These are phyloP conservation scores for Allacma fusca DNA, from an alignment of 2,888 invertebrate species.

Conservation along the genomic window DNA sequence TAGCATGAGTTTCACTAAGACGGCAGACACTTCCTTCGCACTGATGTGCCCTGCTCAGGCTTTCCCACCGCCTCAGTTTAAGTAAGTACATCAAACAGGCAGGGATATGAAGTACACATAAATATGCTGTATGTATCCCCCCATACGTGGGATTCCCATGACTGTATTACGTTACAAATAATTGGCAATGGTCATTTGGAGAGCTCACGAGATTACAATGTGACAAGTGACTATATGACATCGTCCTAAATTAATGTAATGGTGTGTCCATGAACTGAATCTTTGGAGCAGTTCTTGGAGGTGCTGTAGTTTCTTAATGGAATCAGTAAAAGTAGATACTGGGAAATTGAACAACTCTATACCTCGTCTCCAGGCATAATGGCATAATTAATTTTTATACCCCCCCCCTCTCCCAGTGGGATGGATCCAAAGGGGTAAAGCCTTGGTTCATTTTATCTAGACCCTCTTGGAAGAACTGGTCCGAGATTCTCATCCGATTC, in stretches of 20 bases:
- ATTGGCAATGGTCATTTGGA: too few species aligned
- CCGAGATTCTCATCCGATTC: constrained; percentile 57
- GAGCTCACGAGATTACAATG: too few species aligned
- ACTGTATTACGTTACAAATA: too few species aligned
- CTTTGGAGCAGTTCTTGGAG: too few species aligned
- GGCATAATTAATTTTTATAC: not conserved
- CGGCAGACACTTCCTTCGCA: constrained; percentile 65
- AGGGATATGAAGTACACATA: not conserved
- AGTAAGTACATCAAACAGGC: constrained; percentile 68
- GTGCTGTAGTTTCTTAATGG: not conserved
- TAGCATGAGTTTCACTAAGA: constrained; percentile 50
- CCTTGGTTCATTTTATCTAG: constrained; percentile 30
- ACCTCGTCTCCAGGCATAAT: not conserved
- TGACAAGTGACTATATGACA: too few species aligned
- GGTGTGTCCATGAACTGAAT: too few species aligned
- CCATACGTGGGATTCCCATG: too few species aligned
- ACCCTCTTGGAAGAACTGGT: constrained; percentile 56
- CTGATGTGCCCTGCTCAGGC: constrained; percentile 78
- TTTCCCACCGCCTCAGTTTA: constrained; percentile 75
- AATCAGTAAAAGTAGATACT: not conserved
- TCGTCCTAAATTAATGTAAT: too few species aligned
- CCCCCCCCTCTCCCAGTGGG: too few species aligned
- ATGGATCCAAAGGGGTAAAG: not conserved
- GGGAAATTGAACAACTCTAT: not conserved
- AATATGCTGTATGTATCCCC: too few species aligned